Evolutionary conservation across 2,113 vertebrate species (phyloP).

Genomic region (Entomyzon cyanotis): DNA sequence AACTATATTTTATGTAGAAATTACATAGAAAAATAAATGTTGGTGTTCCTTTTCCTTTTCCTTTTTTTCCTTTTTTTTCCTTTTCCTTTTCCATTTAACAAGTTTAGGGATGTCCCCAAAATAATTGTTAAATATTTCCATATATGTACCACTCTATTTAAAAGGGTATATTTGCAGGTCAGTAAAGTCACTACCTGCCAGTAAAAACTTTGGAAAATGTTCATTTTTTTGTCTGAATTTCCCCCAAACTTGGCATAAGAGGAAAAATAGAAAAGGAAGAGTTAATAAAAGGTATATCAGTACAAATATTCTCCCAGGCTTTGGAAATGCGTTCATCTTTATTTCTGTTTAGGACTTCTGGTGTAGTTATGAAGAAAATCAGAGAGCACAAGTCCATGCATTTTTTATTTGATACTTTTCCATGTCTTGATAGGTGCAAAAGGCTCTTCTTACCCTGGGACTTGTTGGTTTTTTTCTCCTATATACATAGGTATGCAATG

Average conservation of each 20-base stretch:
- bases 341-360: neutral
- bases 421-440: neutral
- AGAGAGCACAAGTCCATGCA: neutral
- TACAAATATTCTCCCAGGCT: neutral
- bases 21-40: neutral
- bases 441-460: neutral
- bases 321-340: neutral
- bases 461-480: neutral
- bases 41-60: neutral
- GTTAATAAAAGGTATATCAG: neutral
- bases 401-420: neutral
- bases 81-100: neutral
- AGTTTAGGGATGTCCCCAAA: neutral
- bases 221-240: neutral
- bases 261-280: neutral
- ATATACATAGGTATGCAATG: neutral
- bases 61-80: neutral
- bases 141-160: neutral
- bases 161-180: neutral
- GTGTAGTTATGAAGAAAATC: neutral
- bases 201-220: neutral
- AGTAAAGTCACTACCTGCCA: neutral
- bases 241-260: neutral
- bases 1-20: neutral
- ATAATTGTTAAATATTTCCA: neutral